Evolutionary conservation across 2,888 invertebrate genomes (phyloP).

Genomic region (Pristionchus arcanus): DNA sequence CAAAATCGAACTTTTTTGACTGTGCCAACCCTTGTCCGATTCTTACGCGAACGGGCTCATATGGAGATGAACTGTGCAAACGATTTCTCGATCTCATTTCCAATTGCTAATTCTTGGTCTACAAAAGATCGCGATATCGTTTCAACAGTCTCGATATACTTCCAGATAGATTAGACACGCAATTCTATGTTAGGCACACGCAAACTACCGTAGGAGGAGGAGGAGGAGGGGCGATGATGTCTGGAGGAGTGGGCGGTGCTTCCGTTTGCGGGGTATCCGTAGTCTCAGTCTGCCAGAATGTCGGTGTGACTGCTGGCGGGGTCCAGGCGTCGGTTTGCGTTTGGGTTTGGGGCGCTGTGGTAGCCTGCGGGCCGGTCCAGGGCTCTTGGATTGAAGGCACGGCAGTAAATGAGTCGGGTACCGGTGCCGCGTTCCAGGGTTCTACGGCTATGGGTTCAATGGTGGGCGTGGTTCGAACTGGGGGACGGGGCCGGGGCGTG

Average conservation of each 20-base stretch:
- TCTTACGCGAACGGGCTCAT: too few relatives aligned
- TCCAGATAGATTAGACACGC: not conserved
- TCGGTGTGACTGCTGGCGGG: not conserved
- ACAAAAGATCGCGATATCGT: too few relatives aligned
- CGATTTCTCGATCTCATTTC: not conserved
- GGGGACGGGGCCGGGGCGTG: not conserved
- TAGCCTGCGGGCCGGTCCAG: not conserved
- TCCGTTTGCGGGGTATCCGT: not conserved
- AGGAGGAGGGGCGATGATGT: not conserved
- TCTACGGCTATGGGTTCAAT: not conserved
- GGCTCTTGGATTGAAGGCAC: not conserved
- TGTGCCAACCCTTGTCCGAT: too few relatives aligned
- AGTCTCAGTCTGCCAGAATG: not conserved
- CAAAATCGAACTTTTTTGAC: too few relatives aligned
- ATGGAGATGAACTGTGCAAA: too few relatives aligned
- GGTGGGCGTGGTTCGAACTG: not conserved
- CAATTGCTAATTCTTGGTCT: too few relatives aligned
- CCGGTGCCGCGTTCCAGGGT: not conserved
- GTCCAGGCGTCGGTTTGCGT: not conserved
- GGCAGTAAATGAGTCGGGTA: slow-evolving; percentile 12
- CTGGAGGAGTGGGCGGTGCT: not conserved
- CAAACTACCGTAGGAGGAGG: not conserved
- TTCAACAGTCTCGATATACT: not conserved
- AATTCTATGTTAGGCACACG: slow-evolving; percentile 7
- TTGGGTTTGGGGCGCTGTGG: not conserved